These are phyloP conservation scores for Vanacampus margaritifer DNA, from an alignment of 2,113 vertebrate species.

Conservation along the genomic window DNA sequence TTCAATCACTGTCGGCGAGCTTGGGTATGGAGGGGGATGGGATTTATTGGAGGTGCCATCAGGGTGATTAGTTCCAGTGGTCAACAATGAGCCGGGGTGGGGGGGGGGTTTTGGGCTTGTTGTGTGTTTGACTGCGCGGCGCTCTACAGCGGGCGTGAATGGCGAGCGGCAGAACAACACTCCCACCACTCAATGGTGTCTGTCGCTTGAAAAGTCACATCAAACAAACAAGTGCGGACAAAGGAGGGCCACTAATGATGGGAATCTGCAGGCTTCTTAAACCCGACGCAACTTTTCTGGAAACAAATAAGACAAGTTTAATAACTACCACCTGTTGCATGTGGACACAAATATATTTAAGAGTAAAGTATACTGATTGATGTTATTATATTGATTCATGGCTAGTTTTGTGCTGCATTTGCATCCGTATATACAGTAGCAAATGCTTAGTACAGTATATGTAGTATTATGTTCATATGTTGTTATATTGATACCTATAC, in stretches of 20 bases:
- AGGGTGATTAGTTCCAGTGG: constrained; percentile 73
- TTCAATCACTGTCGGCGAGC: constrained; percentile 67
- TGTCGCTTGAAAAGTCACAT: constrained; percentile 69
- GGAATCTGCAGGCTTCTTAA: constrained; percentile 33
- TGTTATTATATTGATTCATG: not conserved
- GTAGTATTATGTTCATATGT: too few species aligned
- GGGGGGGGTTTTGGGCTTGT: too few species aligned
- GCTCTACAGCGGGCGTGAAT: constrained; percentile 69
- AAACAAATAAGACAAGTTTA: constrained; percentile 49
- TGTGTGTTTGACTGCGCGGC: constrained; percentile 61
- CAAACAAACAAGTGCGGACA: constrained; percentile 69
- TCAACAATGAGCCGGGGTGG: constrained; percentile 71
- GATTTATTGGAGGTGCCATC: constrained; percentile 72
- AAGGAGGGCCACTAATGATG: constrained; percentile 50
- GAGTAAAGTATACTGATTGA: not conserved
- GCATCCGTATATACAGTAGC: too few species aligned
- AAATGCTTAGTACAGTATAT: too few species aligned
- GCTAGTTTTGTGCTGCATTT: too few species aligned
- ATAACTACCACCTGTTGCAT: constrained; percentile 60
- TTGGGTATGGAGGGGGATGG: constrained; percentile 60
- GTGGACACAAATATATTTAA: constrained; percentile 15
- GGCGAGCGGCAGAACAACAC: constrained; percentile 64
- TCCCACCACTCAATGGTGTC: constrained; percentile 66
- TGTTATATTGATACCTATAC: too few species aligned
- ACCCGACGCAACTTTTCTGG: constrained; percentile 38